phyloP scores from a whole-genome alignment of 1,140 invertebrate species.

The Idris sp. region DNA sequence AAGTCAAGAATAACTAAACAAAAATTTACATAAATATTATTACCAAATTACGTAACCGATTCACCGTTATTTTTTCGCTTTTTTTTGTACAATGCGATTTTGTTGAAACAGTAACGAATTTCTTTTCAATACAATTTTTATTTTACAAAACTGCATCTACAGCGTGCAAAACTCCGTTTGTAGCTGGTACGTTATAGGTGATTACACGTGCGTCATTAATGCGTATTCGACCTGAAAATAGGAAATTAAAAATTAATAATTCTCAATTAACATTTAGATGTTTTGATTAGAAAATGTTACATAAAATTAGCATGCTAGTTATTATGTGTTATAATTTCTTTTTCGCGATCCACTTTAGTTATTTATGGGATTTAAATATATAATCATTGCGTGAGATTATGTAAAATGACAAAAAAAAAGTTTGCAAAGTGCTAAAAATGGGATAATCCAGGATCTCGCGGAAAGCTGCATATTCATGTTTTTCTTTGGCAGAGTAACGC shows the following conservation, averaged over 20 bases:
- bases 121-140: no score
- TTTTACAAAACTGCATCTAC: slow-evolving; percentile 85
- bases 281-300: slow-evolving; percentile 16
- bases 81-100: slow-evolving; percentile 35
- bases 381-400: slow-evolving; percentile 18
- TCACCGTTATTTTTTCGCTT: slow-evolving; percentile 30
- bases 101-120: slow-evolving; percentile 20
- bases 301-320: no score
- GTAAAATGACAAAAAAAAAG: slow-evolving; percentile 24
- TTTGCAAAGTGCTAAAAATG: slow-evolving; percentile 19
- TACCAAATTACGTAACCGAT: slow-evolving; percentile 24
- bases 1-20: slow-evolving; percentile 17
- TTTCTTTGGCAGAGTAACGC: slow-evolving; percentile 55
- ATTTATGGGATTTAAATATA: no score
- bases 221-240: slow-evolving; percentile 86
- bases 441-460: slow-evolving; percentile 10
- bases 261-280: no score
- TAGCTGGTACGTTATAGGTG: slow-evolving; percentile 89
- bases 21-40: no score
- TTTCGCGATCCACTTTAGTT: slow-evolving; percentile 22
- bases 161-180: slow-evolving; percentile 93
- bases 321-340: no score
- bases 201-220: slow-evolving; percentile 87
- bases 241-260: no score
- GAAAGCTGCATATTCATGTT: slow-evolving; percentile 47